Evolutionary conservation across 2,888 invertebrate species (phyloP), one percentile per base, ranked within the genome.

Genomic region (Cryptus viduatorius): DNA sequence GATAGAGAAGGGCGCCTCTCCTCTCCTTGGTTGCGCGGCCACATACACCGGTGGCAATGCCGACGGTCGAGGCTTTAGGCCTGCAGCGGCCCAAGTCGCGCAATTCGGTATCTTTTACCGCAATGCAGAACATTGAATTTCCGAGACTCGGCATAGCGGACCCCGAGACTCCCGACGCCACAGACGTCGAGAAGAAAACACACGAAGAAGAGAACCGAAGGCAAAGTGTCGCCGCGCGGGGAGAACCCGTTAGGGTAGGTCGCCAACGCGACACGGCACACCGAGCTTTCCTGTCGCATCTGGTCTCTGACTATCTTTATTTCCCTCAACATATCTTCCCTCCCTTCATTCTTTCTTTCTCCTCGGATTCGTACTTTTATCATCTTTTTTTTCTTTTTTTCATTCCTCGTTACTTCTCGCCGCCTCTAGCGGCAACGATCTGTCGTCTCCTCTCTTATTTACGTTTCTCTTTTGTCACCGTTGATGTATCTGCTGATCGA

Each of bases 51-150:
- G n/a, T 44, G 56, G 65, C 64, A 56, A 75, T 53, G 69, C 65
- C 84, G 73, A 79, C 82, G 78, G 82, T 82, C 86, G 87, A 37
- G 86, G 82, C 77, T 80, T 86, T 79, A 86, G 83, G 81, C 85
- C 86, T 86, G 83, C 82, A 81, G 86, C 86, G 86, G 82, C 76
- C 79, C 80, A 67, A 82, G 72, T 71, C 81, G 86, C 81, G 86
- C 79, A 83, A 87, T 88, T 87, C 87, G 78, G 86, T 88, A 87
- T 88, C 87, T 88, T 87, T 89, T 89, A 89, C 90, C 89, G 90
- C 90, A 90, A 88, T 90, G 90, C 90, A 90, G 90, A 89, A 86
- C 86, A 87, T 87, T 88, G 87, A 87, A 89, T 89, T 89, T 88
- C 81, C 86, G 77, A 65, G 69, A 85, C 71, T 83, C 78, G 79